Percentiles rank a stretch among this genome's conserved stretches.
Conservation (phyloP, 1,140 invertebrate species). For the Globodera ellingtonae region DNA sequence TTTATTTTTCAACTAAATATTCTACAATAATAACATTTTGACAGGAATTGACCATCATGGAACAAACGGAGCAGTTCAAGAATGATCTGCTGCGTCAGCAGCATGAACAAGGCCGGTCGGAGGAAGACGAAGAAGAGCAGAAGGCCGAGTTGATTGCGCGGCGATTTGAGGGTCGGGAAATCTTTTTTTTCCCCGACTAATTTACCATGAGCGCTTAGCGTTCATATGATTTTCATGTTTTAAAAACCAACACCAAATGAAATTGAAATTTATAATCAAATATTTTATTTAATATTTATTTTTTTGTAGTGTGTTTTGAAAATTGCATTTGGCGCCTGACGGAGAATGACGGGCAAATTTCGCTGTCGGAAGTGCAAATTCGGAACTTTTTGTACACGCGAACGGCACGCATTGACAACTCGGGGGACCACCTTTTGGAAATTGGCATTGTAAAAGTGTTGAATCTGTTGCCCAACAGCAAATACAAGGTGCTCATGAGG, state of each 20-base stretch:
- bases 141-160: constrained; percentile 76
- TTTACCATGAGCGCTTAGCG: too few relatives aligned
- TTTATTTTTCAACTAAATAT: neutral
- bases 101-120: constrained; percentile 13
- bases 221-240: too few relatives aligned
- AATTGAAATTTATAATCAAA: neutral
- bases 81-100: constrained; percentile 38
- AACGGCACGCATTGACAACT: constrained; percentile 92
- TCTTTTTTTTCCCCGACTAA: too few relatives aligned
- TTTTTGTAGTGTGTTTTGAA: constrained; percentile 83
- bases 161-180: constrained; percentile 75
- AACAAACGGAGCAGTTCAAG: constrained; percentile 70
- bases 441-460: constrained; percentile 93
- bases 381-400: constrained; percentile 97
- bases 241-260: neutral
- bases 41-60: constrained; percentile 67
- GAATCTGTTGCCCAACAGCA: constrained; percentile 89
- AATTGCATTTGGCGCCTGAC: constrained; percentile 97
- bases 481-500: constrained; percentile 74
- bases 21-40: neutral
- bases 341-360: constrained; percentile 92
- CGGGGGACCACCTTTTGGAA: constrained; percentile 92
- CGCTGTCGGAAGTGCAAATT: constrained; percentile 90
- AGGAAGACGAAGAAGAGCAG: constrained; percentile 46
- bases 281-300: neutral